Conservation (phyloP, 2,888 invertebrate genomes). For the Hesperia comma region DNA sequence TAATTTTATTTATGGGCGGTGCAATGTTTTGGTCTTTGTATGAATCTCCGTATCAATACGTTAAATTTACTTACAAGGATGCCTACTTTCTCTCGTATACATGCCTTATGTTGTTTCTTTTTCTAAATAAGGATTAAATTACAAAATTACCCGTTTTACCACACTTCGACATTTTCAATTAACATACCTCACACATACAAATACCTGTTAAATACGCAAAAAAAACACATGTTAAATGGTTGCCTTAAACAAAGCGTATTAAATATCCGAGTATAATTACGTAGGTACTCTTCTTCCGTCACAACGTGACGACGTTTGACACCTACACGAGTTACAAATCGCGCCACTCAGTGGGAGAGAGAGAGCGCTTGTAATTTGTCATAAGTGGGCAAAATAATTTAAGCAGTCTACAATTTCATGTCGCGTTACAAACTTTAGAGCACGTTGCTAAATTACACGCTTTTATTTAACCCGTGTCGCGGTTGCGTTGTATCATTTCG, state of each 20-base stretch:
- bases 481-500: neutral
- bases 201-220: too few relatives aligned
- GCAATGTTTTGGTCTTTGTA: too few relatives aligned
- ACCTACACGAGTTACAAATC: conserved; percentile 25
- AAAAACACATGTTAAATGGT: neutral
- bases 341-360: conserved; percentile 21
- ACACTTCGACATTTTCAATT: too few relatives aligned
- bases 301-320: conserved; percentile 8
- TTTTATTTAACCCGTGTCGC: neutral
- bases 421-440: conserved; percentile 26
- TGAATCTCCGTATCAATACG: too few relatives aligned
- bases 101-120: too few relatives aligned
- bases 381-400: conserved; percentile 26
- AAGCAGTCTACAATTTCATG: conserved; percentile 30
- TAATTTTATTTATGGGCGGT: too few relatives aligned
- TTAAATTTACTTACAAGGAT: too few relatives aligned
- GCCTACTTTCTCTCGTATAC: too few relatives aligned
- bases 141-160: too few relatives aligned
- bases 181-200: too few relatives aligned
- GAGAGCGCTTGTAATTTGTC: conserved; percentile 29
- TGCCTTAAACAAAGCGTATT: neutral
- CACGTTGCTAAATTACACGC: conserved; percentile 2
- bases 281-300: neutral
- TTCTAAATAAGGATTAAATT: too few relatives aligned
- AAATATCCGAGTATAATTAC: neutral